Evolutionary conservation across 2,888 invertebrate genomes (phyloP), one percentile per base, ranked within the genome.

Genomic region (Podotricha telesiphe): DNA sequence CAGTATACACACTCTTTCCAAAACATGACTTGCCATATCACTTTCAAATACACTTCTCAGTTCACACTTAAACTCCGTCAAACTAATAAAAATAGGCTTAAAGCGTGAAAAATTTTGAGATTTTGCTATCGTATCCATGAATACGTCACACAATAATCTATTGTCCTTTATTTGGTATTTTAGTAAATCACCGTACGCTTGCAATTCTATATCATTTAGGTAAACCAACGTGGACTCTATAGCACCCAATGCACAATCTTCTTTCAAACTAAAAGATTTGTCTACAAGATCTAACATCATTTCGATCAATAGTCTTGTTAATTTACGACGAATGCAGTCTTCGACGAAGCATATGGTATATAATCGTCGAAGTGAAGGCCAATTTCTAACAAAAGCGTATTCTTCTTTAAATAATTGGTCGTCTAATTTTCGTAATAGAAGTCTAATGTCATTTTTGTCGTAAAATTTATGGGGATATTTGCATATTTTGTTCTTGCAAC

Each of bases 101-200:
- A 91, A 93, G 7, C 89, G 80, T 0, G 86, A 81, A 74, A 93
- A 91, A 75, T 93, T 92, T 61, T 86, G 88, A 2, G 90, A 86
- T 8, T 80, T 74, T 0, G 88, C 86, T 67, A 92, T 82, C 0
- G 79, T 76, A 19, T 78, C 69, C 78, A 92, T 81, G 4, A 87
- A 85, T 0, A 78, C 73, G 22, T 89, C 87, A 59, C 89, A 90
- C 1, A 91, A 70, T 2, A 78, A 45, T 0, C 70, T 48, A 0
- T 59, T 50, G 0, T 37, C 19, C 2, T 74, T 28, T 2, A 80
- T 47, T 3, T 69, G 50, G 22, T 70, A 77, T n/a, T 68, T 75
- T 0, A 91, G 77, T 6, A 86, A 72, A 64, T 88, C 83, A 4
- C 78, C 80, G 65, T 76, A 86, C 10, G 64, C 65, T 0, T 73